These are phyloP conservation scores for Nycticebus coucang DNA, from an alignment of 2,113 vertebrate genomes.

Conservation along the genomic window DNA sequence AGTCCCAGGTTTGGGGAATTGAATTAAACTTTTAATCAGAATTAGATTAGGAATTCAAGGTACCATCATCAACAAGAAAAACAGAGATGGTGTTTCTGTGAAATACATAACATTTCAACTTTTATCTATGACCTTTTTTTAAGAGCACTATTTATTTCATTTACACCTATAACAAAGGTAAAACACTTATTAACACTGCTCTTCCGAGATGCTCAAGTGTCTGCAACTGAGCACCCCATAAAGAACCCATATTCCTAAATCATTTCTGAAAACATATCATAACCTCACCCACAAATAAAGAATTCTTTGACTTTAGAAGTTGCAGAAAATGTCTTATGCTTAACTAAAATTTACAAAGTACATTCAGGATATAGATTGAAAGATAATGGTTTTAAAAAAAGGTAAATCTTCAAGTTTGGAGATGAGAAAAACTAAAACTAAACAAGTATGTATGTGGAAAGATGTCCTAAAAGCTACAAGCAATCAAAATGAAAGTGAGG, in stretches of 20 bases:
- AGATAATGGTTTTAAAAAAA: not conserved
- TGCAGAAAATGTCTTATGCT: not conserved
- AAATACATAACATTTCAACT: not conserved
- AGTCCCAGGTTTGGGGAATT: not conserved
- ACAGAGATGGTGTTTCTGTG: not conserved
- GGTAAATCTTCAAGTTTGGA: not conserved
- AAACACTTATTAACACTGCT: not conserved
- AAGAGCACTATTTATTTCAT: not conserved
- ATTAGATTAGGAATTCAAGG: not conserved
- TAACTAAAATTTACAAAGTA: not conserved
- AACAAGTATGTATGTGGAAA: not conserved
- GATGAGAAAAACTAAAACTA: not conserved
- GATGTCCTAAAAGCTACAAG: not conserved
- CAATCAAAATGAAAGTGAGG: not conserved
- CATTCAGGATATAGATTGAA: not conserved
- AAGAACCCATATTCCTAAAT: not conserved
- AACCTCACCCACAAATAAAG: not conserved
- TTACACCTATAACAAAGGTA: not conserved
- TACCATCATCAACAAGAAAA: not conserved
- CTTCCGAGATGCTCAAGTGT: not conserved
- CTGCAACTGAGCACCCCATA: fast-evolving
- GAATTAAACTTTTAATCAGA: not conserved
- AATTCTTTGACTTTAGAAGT: not conserved
- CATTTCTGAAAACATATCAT: not conserved
- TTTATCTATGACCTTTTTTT: not conserved